A percentile compares a stretch with the other conserved stretches of the same genome.
These are phyloP conservation scores for Nomada fabriciana DNA, from an alignment of 2,888 invertebrate species.

Conservation along the genomic window DNA sequence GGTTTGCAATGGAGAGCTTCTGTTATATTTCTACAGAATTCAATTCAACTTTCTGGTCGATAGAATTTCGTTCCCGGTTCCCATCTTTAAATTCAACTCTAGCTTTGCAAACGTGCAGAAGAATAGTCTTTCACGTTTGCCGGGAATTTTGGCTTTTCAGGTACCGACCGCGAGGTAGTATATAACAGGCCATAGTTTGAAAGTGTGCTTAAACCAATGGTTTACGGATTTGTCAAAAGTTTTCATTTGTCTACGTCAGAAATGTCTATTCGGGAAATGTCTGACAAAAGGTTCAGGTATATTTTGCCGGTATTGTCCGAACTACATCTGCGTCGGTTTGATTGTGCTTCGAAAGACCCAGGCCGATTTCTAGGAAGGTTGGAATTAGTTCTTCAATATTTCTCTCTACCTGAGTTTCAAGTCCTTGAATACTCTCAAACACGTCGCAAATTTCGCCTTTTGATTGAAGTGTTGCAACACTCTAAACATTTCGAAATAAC, in stretches of 20 bases:
- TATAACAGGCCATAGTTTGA: not conserved
- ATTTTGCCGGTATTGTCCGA: slow-evolving; percentile 36
- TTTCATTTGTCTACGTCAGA: slow-evolving; percentile 43
- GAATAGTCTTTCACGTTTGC: not conserved
- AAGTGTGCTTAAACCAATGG: slow-evolving; percentile 17
- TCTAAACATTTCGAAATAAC: not conserved
- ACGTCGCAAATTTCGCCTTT: slow-evolving; percentile 29
- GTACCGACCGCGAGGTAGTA: slow-evolving; percentile 5
- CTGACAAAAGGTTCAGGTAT: slow-evolving; percentile 64
- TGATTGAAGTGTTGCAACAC: slow-evolving; percentile 20
- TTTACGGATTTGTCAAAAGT: slow-evolving; percentile 30
- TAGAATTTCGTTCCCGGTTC: not conserved
- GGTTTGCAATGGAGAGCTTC: not conserved
- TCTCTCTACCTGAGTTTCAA: slow-evolving; percentile 51
- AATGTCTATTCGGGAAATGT: slow-evolving; percentile 56
- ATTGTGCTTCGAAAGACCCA: slow-evolving; percentile 60
- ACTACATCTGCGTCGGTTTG: slow-evolving; percentile 69
- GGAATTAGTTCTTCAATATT: slow-evolving; percentile 56
- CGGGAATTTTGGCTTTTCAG: slow-evolving; percentile 6
- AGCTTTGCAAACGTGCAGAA: slow-evolving; percentile 10
- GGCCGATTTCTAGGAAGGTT: slow-evolving; percentile 77
- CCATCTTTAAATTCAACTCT: not conserved
- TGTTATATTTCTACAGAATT: not conserved
- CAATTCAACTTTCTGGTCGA: not conserved
- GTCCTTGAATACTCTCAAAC: slow-evolving; percentile 27